Evolutionary conservation across 2,888 invertebrate genomes (phyloP).

Genomic region (Malthinus flaveolus): DNA sequence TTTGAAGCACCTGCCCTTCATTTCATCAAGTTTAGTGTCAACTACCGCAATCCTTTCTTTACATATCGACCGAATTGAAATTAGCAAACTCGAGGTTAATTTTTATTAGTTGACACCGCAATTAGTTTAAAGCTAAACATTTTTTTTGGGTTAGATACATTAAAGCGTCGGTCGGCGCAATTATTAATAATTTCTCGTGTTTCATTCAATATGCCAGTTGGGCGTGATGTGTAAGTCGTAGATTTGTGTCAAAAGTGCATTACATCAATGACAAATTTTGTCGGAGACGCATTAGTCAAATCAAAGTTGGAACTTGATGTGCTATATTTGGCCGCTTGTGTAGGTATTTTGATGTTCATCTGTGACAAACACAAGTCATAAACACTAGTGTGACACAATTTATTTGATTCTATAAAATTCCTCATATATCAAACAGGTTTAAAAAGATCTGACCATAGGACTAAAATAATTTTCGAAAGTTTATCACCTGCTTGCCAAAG

Average conservation of each 20-base stretch:
- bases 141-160: not conserved
- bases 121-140: not conserved
- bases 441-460: constrained; percentile 26
- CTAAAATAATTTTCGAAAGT: constrained; percentile 33
- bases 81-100: constrained; percentile 11
- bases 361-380: constrained; percentile 31
- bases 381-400: constrained; percentile 32
- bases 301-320: constrained; percentile 33
- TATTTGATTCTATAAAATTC: constrained; percentile 34
- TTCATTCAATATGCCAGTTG: too few species aligned
- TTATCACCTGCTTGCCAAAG: constrained; percentile 33
- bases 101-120: too few species aligned
- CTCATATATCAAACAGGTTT: constrained; percentile 32
- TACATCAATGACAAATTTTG: constrained; percentile 40
- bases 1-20: constrained; percentile 40
- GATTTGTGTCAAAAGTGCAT: constrained; percentile 40
- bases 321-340: constrained; percentile 34
- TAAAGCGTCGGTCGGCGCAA: too few species aligned
- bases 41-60: constrained; percentile 34
- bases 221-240: constrained; percentile 10
- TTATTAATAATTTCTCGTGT: too few species aligned
- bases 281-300: constrained; percentile 39
- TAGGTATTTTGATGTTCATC: constrained; percentile 30
- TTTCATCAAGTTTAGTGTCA: constrained; percentile 39
- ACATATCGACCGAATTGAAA: constrained; percentile 18